Base-by-base conservation (phyloP, 1,140 invertebrate genomes). In the Palaemon carinicauda region DNA sequence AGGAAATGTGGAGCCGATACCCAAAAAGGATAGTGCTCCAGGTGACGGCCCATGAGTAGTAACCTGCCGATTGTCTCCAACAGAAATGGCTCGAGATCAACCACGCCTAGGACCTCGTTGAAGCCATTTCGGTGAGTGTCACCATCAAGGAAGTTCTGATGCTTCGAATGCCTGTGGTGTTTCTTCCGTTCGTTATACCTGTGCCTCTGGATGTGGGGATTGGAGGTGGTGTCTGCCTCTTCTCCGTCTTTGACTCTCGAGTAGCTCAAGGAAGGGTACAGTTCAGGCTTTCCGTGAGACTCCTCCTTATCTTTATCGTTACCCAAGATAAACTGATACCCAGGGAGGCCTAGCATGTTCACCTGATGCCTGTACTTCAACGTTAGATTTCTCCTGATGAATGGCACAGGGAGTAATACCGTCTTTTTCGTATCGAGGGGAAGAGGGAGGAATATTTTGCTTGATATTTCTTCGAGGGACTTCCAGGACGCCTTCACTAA, bases 1-100 rank as follows among this genome's bases (percentile, higher is more conserved):
- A 89, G 54, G 65, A 89, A 89, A 56, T 89, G 88, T 7, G 88
- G 88, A 19, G 88, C 60, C 10, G 88, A 89, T 29, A 89, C 29
- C 88, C 88, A 89, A 27, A 89, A 80, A 15, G 88, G 88, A 29
- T 83, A 89, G 33, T 77, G 79, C 19, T 81, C 60, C 15, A 89
- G 29, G 9, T 80, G 50, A 41, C 54, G 78, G 3, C 86, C 88
- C 29, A 89, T 85, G 19, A 89, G 24, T 1, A 53, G 19, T 2
- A 83, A 29, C 33, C 75, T 77, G 12, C 88, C 85, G 53, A 89
- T 53, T 14, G 87, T 74, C 7, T 85, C 74, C 33, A 81, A 1
- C n/a, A 89, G 41, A 15, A 85, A 21, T 0, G 86, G 79, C 50
- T 89, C 74, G 15, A 89, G 54, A 60, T 89, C 86, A 33, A 89